phyloP scores from a whole-genome alignment of 2,113 vertebrate genomes.

The Tychaedon coryphoeus region DNA sequence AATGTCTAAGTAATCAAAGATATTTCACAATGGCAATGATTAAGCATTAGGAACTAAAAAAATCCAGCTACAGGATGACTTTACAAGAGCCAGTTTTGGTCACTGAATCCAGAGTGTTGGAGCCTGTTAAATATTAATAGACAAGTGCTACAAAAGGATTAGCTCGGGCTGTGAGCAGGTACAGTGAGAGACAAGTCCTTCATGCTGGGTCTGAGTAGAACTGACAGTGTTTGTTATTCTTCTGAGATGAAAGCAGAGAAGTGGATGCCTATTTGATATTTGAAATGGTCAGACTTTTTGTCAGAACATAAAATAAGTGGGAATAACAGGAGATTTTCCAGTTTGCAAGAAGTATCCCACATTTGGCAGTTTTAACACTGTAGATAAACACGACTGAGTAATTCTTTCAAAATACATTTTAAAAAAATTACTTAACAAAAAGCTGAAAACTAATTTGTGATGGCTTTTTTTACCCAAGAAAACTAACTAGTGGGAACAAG shows the following conservation, averaged over 20 bases:
- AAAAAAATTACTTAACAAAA: not conserved
- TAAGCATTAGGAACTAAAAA: not conserved
- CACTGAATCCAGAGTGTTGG: not conserved
- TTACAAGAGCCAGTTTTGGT: not conserved
- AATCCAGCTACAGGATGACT: not conserved
- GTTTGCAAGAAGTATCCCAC: not conserved
- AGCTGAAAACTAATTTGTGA: not conserved
- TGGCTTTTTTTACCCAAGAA: not conserved
- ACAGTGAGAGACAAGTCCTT: not conserved
- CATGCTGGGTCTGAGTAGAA: not conserved
- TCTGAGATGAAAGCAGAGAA: not conserved
- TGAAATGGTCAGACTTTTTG: not conserved
- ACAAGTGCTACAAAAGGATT: not conserved
- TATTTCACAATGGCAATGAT: slow-evolving; percentile 3
- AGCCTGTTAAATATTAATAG: not conserved
- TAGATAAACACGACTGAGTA: not conserved
- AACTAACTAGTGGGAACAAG: not conserved
- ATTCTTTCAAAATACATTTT: not conserved
- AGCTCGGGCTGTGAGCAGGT: not conserved
- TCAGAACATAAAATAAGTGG: not conserved
- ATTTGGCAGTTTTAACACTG: not conserved
- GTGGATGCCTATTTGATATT: not conserved
- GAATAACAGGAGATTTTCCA: not conserved
- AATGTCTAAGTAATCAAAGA: slow-evolving; percentile 24
- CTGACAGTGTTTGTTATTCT: not conserved